Evolutionary conservation across 2,888 invertebrate species (phyloP).

Genomic region (Hedychridium roseum): DNA sequence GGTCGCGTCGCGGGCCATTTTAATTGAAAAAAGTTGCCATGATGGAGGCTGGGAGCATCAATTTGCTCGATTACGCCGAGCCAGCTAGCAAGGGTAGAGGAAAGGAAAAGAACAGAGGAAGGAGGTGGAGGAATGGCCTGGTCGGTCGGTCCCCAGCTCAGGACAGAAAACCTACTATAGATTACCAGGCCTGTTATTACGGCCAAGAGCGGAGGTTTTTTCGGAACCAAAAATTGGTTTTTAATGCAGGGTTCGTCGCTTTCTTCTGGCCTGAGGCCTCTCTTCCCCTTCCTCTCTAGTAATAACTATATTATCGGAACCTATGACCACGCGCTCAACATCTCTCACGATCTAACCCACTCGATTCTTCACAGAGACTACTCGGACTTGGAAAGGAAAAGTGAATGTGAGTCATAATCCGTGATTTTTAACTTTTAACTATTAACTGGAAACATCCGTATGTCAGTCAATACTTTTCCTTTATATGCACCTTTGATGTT

Average conservation of each 20-base stretch:
- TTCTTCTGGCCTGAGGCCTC: slow-evolving; percentile 50
- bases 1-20: slow-evolving; percentile 42
- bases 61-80: slow-evolving; percentile 53
- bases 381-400: no score
- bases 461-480: no score
- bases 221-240: slow-evolving; percentile 62
- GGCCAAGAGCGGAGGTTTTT: slow-evolving; percentile 57
- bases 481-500: no score
- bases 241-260: slow-evolving; percentile 61
- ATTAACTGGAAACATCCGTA: no score
- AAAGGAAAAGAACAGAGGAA: slow-evolving; percentile 5
- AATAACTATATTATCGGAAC: slow-evolving; percentile 62
- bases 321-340: slow-evolving; percentile 50
- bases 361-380: no score
- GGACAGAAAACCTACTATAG: slow-evolving; percentile 63
- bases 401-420: no score
- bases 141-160: slow-evolving; percentile 42
- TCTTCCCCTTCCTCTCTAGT: slow-evolving; percentile 51
- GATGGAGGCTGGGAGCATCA: slow-evolving; percentile 51
- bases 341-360: no score
- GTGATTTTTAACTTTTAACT: no score
- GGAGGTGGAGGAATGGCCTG: slow-evolving; percentile 17
- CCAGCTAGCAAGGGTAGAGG: slow-evolving; percentile 16
- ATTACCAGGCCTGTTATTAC: slow-evolving; percentile 63
- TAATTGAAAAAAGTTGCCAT: slow-evolving; percentile 55